Evolutionary conservation across 2,113 vertebrate genomes (phyloP).

Genomic region (Pedionomus torquatus): DNA sequence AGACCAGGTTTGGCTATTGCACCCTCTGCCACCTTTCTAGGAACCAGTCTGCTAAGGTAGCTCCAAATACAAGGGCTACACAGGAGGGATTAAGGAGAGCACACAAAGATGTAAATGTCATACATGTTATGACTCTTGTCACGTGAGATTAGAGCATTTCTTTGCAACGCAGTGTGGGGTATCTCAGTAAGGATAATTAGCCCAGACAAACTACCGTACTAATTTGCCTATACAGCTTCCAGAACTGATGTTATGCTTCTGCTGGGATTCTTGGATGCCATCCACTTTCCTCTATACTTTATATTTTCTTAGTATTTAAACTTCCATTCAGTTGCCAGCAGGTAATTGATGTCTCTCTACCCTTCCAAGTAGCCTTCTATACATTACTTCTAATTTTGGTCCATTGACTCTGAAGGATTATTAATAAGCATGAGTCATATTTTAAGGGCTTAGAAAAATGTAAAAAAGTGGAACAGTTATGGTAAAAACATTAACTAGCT

Average conservation of each 20-base stretch:
- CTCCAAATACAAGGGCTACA: not conserved
- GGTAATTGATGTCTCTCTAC: not conserved
- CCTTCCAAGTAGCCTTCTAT: not conserved
- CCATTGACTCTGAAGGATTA: not conserved
- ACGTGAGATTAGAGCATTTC: not conserved
- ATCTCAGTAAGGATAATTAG: slow-evolving; percentile 7
- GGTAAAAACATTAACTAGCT: not conserved
- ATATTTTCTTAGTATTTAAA: not conserved
- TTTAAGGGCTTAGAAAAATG: not conserved
- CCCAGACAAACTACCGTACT: not conserved
- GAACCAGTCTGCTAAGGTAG: not conserved
- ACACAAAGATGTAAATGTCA: not conserved
- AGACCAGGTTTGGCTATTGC: not conserved
- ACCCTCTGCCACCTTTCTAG: not conserved
- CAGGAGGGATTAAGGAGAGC: not conserved
- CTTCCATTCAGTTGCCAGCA: not conserved
- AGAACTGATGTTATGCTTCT: not conserved
- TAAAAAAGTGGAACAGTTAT: not conserved
- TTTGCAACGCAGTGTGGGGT: not conserved
- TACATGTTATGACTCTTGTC: not conserved
- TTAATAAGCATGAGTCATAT: not conserved
- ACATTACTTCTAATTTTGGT: not conserved
- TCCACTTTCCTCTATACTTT: not conserved
- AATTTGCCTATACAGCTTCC: slow-evolving; percentile 8
- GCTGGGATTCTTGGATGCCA: not conserved